Evolutionary conservation across 1,140 invertebrate genomes (phyloP).

Genomic region (Goniozus legneri): DNA sequence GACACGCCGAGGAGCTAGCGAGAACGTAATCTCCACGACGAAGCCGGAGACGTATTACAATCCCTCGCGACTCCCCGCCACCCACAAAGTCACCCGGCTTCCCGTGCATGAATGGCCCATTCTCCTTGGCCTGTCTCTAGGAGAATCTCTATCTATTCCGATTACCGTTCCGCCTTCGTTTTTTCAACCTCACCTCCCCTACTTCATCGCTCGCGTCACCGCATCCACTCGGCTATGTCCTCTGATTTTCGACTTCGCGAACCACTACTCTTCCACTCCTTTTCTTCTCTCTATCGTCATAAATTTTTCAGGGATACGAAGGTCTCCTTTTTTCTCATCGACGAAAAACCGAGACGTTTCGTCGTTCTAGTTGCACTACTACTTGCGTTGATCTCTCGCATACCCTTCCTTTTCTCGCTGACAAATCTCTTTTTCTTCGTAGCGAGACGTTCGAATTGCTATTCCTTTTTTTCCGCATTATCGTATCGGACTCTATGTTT

Average conservation of each 20-base stretch:
- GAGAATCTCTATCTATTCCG: constrained; percentile 45
- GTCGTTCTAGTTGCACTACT: too few species aligned
- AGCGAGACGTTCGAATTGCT: too few species aligned
- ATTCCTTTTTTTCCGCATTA: too few species aligned
- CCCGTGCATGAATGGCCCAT: constrained; percentile 48
- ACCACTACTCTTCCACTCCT: background rate
- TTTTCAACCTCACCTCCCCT: constrained; percentile 5
- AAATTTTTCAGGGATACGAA: too few species aligned
- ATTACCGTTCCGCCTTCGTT: constrained; percentile 30
- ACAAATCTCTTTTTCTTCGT: too few species aligned
- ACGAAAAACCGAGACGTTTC: constrained; percentile 10
- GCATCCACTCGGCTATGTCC: background rate
- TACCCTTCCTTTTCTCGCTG: constrained; percentile 8
- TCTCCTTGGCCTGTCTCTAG: constrained; percentile 51
- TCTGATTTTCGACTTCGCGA: constrained; percentile 7
- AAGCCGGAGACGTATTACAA: constrained; percentile 50
- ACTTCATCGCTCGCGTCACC: constrained; percentile 2
- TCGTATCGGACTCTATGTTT: too few species aligned
- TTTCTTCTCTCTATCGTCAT: constrained; percentile 17
- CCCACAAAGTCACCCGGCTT: constrained; percentile 39
- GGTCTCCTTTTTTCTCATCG: too few species aligned
- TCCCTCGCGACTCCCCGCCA: constrained; percentile 38
- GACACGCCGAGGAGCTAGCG: constrained; percentile 35
- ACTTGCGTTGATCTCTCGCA: constrained; percentile 4
- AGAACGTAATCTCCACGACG: constrained; percentile 53